Evolutionary conservation across 2,113 vertebrate species (phyloP), one percentile per base, ranked within the genome.

Genomic region (Glareola pratincola): DNA sequence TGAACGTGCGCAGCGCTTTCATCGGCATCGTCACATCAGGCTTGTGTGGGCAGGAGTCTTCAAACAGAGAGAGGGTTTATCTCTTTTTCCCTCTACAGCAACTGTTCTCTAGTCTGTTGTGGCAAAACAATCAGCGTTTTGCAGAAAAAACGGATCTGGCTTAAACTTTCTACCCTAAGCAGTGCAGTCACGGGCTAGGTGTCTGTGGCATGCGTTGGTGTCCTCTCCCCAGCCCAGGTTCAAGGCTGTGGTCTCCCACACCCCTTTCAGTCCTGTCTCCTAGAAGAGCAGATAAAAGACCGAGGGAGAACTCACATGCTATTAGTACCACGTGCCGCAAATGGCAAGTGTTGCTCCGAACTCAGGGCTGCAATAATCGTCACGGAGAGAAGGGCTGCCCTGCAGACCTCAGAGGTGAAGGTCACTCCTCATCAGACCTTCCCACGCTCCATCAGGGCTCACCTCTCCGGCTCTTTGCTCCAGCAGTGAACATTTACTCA

Each of bases 371-470:
- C 10, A 82, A 75, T 43, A 59, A 77, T 39, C 36, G 21, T 0
- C 30, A 9, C 3, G 26, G 53, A 76, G 8, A 11, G 29, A 82
- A 0, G 3, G 71, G 29, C 5, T 41, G 29, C 32, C 32, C 59
- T 85, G n/a, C 14, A 85, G 59, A 69, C 20, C 27, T 79, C 47
- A 17, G 74, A 45, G 19, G 12, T 23, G 27, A 64, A 80, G 75
- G 20, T 34, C 10, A 7, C 12, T 48, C 41, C 47, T 59, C 19
- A 32, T n/a, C 53, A 80, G 30, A 8, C 41, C 41, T 73, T 92
- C 34, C 19, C 18, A 56, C 0, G 0, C 26, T 69, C 47, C 37
- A 29, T 13, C n/a, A 50, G 32, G 53, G 43, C 43, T 85, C 34
- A 14, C 4, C 9, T 76, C 53, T 71, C 32, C 36, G 64, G 36